phyloP scores from a whole-genome alignment of 2,113 vertebrate species.

The Pomatorhinus ruficollis region DNA sequence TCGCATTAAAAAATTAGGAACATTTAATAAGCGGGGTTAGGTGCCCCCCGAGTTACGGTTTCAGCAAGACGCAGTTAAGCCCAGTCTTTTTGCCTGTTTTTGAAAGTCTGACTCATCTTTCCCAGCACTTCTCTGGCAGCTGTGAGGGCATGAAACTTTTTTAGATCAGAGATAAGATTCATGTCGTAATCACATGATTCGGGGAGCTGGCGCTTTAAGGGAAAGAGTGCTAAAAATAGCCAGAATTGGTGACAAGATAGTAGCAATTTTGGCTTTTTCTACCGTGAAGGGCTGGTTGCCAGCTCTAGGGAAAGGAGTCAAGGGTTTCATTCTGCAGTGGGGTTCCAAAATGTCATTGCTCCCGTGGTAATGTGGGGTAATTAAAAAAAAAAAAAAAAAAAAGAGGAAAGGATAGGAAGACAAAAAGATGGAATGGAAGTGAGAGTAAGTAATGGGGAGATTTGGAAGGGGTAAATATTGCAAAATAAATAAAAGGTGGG shows the following conservation, averaged over 20 bases:
- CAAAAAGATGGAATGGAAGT: neutral
- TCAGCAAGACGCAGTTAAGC: neutral
- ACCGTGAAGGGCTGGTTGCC: constrained; percentile 16
- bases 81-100: neutral
- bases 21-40: neutral
- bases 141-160: constrained; percentile 40
- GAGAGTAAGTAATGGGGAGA: neutral
- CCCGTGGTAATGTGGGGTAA: neutral
- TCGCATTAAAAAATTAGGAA: constrained; percentile 10
- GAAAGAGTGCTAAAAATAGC: constrained; percentile 36
- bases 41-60: neutral
- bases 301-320: neutral
- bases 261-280: constrained; percentile 31
- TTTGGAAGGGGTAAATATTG: neutral
- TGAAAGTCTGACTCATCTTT: constrained; percentile 41
- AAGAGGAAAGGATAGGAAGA: neutral
- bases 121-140: constrained; percentile 53
- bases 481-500: neutral
- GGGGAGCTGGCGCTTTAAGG: constrained; percentile 31
- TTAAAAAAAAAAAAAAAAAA: neutral
- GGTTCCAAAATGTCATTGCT: neutral
- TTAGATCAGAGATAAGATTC: constrained; percentile 15
- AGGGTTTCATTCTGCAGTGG: neutral
- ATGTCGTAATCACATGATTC: neutral
- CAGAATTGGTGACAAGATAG: constrained; percentile 32